A percentile compares a stretch with the other conserved stretches of the same genome.
Evolutionary conservation across 2,888 invertebrate genomes (phyloP).

Genomic region (Troides oblongomaculatus): DNA sequence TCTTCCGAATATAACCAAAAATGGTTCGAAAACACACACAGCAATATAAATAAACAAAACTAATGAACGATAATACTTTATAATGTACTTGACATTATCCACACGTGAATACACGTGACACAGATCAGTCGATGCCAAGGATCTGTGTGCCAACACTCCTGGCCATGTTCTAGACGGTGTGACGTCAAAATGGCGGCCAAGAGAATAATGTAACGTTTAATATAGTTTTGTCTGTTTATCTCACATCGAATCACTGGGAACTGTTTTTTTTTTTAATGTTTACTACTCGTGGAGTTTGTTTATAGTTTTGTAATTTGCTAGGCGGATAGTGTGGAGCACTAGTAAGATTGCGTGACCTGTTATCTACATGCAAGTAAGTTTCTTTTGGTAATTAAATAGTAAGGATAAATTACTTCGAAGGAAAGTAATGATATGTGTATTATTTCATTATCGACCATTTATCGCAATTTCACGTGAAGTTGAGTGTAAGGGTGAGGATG

Average conservation of each 20-base stretch:
- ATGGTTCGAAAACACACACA: too few species aligned
- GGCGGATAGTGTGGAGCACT: not conserved
- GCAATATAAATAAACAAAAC: too few species aligned
- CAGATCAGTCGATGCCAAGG: constrained; percentile 38
- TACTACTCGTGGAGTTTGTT: constrained; percentile 8
- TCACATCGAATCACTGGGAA: constrained; percentile 15
- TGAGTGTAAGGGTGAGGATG: too few species aligned
- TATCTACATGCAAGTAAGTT: too few species aligned
- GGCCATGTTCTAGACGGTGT: constrained; percentile 35
- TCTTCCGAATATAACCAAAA: too few species aligned
- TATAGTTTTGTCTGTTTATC: constrained; percentile 25
- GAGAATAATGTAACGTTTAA: constrained; percentile 23
- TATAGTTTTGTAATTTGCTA: not conserved
- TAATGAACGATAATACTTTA: too few species aligned
- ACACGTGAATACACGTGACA: constrained; percentile 33
- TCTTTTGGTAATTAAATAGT: too few species aligned
- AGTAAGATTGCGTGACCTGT: too few species aligned
- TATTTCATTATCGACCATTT: too few species aligned
- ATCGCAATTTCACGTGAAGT: too few species aligned
- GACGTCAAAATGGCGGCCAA: constrained; percentile 23
- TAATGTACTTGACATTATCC: not conserved
- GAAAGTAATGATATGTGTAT: too few species aligned
- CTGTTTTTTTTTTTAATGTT: constrained; percentile 3
- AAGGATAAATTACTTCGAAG: too few species aligned
- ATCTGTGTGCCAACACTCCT: constrained; percentile 37